These are phyloP conservation scores for Napeogenes inachia DNA, from an alignment of 2,888 invertebrate genomes.

Conservation along the genomic window DNA sequence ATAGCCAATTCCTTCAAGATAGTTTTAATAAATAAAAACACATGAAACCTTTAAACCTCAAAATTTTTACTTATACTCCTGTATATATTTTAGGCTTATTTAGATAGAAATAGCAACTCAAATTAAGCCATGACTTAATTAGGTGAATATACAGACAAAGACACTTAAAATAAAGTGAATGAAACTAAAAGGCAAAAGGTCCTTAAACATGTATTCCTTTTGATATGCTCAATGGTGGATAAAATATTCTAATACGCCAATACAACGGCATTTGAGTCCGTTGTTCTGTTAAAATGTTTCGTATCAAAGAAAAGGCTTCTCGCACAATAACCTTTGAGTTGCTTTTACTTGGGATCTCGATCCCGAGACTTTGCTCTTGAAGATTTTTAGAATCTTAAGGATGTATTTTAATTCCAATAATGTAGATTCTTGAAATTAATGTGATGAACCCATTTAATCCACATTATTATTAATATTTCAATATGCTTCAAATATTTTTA, in stretches of 20 bases:
- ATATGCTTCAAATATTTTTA: not conserved
- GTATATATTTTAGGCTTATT: too few species aligned
- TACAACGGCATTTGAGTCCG: conserved; percentile 1
- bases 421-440: not conserved
- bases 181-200: conserved; percentile 8
- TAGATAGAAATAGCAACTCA: too few species aligned
- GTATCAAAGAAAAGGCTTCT: conserved; percentile 35
- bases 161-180: not conserved
- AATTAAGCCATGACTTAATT: too few species aligned
- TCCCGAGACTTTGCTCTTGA: conserved; percentile 25
- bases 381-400: not conserved
- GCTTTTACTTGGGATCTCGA: conserved; percentile 36
- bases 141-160: too few species aligned
- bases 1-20: too few species aligned
- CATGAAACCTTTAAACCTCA: too few species aligned
- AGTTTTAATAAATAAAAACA: too few species aligned
- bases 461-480: not conserved
- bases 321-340: conserved; percentile 38
- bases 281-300: conserved; percentile 20
- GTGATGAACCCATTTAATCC: not conserved
- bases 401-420: not conserved
- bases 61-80: too few species aligned
- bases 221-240: conserved; percentile 7
- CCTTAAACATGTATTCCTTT: conserved; percentile 10
- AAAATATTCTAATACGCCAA: conserved; percentile 9